phyloP scores from a whole-genome alignment of 2,113 vertebrate genomes.

The Sinocyclocheilus anophthalmus region DNA sequence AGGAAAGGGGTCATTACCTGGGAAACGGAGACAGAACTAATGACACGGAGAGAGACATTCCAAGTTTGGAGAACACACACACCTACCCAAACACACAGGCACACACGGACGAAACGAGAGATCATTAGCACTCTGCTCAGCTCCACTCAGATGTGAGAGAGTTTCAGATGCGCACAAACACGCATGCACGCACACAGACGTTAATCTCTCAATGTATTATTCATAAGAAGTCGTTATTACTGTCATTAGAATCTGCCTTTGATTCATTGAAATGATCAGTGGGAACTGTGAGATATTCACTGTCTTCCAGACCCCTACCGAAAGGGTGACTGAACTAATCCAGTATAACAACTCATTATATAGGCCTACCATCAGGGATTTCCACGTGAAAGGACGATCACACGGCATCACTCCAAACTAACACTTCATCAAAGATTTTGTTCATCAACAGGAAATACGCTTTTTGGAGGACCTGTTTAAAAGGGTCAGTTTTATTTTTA shows the following conservation, averaged over 20 bases:
- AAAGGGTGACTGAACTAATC: constrained; percentile 39
- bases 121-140: constrained; percentile 38
- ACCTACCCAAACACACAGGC: constrained; percentile 3
- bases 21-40: constrained; percentile 32
- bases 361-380: neutral
- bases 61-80: constrained; percentile 10
- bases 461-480: neutral
- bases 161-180: constrained; percentile 14
- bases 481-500: neutral
- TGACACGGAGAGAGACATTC: neutral
- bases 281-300: constrained; percentile 12
- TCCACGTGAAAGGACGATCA: constrained; percentile 12
- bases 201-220: constrained; percentile 38
- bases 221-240: constrained; percentile 33
- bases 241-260: constrained; percentile 38
- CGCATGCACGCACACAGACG: neutral
- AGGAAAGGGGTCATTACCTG: constrained; percentile 26
- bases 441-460: constrained; percentile 1
- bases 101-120: neutral
- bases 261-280: constrained; percentile 36
- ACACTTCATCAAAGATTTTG: neutral
- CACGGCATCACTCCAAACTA: neutral
- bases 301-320: constrained; percentile 6
- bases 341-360: constrained; percentile 23
- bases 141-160: constrained; percentile 7